Base-by-base conservation (phyloP, 2,888 invertebrate genomes). In the Andrena chrysosceles region DNA sequence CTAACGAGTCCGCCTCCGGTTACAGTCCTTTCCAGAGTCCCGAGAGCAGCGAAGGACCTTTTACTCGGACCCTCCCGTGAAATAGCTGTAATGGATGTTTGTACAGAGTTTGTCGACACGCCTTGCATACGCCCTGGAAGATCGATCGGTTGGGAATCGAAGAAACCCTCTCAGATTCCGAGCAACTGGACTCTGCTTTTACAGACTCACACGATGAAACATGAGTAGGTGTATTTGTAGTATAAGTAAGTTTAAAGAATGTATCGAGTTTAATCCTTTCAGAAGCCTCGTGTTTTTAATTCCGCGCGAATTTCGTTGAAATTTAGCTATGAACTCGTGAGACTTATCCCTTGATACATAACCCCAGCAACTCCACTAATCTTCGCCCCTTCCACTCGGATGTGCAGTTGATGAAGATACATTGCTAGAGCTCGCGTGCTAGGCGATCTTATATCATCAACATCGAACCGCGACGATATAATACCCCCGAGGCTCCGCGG, bases 371-470 rank as follows among this genome's bases (percentile, higher is more conserved):
- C 64, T 33, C 48, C 64, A 56, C 48, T 66, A 60, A 70, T 60
- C 60, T 31, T 0, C 35, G 77, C n/a, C 77, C 31, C 60, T 66
- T 60, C 60, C 66, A 64, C 56, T 64, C 48, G 64, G 23, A 35
- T 33, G 20, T 56, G 49, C 35, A 29, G 60, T 42, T 67, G 66
- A 78, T 77, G 67, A 62, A 77, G 77, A 78, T 52, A 62, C 62
- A 67, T 69, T 23, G 64, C 54, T 8, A 13, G 54, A 29, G 49
- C 31, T 79, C 68, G 72, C 81, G 67, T 80, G 68, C 60, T 42
- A 10, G 13, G 48, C 59, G 73, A 77, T 68, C 77, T 85, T 83
- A 71, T 68, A 77, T 85, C 83, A 85, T 85, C 73, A 69, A 69
- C 31, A 73, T 70, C 52, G 83, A 59, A 35, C 62, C 33, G 29